Evolutionary conservation across 1,140 invertebrate species (phyloP), one percentile per base, ranked within the genome.

Genomic region (Antheraea mylitta): DNA sequence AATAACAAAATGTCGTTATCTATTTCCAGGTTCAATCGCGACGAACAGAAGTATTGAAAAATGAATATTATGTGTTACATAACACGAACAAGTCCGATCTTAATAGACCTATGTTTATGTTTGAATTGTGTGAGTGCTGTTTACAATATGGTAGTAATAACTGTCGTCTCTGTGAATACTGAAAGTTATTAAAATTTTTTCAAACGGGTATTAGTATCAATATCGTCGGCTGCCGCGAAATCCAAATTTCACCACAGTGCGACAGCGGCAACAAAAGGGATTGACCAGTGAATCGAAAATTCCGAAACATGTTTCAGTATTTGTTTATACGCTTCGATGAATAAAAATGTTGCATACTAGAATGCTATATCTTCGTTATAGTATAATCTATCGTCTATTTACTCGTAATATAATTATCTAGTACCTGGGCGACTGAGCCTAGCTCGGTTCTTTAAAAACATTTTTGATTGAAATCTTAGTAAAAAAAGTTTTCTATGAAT

Each of bases 101-200:
- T 5, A 80, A 74, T 62, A 74, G 68, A 58, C 59, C 70, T n/a
- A 69, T 73, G 42, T 76, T 70, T 53, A 66, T 80, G 18, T 48
- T 30, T 19, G 75, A 80, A 70, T 53, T 80, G n/a, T 73, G 78
- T 80, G 63, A 73, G 74, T 76, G 67, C 45, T 45, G 13, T 62
- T 13, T 64, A 0, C 10, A 16, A 16, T 53, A 16, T 53, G 5
- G 16, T 53, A 53, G 16, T 16, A 13, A 53, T 53, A 42, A 6
- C 16, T 53, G 10, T 53, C 5, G 16, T 53, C 45, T 0, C 45
- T n/a, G 10, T n/a, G 45, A 53, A n/a, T 16, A 6, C 10, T 53
- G 11, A 53, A 53, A 30, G 22, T 30, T 30, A 30, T 30, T 30
- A 30, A 53, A 16, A 9, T 7, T 8, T 42, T 9, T 16, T 53